phyloP scores from a whole-genome alignment of 2,888 invertebrate genomes.

The Trachelus stipa region DNA sequence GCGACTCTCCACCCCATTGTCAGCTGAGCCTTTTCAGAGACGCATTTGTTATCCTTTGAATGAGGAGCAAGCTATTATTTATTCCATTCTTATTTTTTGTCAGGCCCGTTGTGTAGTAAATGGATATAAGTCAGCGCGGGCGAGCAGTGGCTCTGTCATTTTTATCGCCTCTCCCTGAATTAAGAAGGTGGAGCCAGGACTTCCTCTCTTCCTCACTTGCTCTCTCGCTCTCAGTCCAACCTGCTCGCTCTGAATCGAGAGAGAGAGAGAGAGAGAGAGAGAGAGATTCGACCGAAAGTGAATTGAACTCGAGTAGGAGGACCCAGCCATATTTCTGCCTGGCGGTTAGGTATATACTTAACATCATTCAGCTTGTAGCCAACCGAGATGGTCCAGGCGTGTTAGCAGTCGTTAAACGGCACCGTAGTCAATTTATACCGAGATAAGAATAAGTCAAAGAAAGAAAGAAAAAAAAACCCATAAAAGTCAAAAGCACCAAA shows the following conservation, averaged over 20 bases:
- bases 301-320: slow-evolving; percentile 42
- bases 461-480: background rate
- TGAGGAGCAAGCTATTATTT: slow-evolving; percentile 64
- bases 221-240: background rate
- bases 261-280: background rate
- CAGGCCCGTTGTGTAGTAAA: slow-evolving; percentile 54
- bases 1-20: slow-evolving; percentile 61
- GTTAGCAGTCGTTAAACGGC: slow-evolving; percentile 40
- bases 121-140: slow-evolving; percentile 64
- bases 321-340: slow-evolving; percentile 45
- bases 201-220: slow-evolving; percentile 16
- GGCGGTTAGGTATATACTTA: slow-evolving; percentile 38
- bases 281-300: slow-evolving; percentile 15
- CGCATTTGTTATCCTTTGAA: slow-evolving; percentile 66
- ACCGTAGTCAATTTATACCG: slow-evolving; percentile 19
- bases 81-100: slow-evolving; percentile 65
- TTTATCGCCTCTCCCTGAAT: slow-evolving; percentile 65
- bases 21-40: slow-evolving; percentile 57
- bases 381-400: slow-evolving; percentile 47
- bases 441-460: background rate
- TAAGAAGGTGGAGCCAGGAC: slow-evolving; percentile 61
- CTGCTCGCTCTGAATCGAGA: background rate
- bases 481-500: background rate
- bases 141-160: slow-evolving; percentile 66
- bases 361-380: slow-evolving; percentile 47